These are phyloP conservation scores for Acronicta leporina DNA, from an alignment of 2,888 invertebrate genomes.

Conservation along the genomic window DNA sequence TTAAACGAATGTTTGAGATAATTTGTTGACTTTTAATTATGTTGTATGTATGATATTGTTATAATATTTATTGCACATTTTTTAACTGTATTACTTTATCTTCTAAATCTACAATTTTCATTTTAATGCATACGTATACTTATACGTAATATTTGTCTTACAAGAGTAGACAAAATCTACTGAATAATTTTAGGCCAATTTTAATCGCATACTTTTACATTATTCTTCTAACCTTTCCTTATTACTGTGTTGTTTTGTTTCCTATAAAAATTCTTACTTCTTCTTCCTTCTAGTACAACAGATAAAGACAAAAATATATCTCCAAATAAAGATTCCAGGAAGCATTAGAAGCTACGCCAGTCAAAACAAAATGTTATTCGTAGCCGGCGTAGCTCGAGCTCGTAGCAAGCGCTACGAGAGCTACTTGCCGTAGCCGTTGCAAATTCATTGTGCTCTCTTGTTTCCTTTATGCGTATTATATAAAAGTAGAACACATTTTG, in stretches of 20 bases:
- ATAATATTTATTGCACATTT: no score
- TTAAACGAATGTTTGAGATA: constrained; percentile 15
- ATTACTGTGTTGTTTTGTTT: no score
- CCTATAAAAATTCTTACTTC: no score
- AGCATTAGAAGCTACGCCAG: constrained; percentile 22
- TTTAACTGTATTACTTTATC: no score
- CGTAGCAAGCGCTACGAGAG: constrained; percentile 53
- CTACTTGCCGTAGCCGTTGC: constrained; percentile 44
- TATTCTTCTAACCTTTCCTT: no score
- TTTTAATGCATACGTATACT: no score
- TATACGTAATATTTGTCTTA: no score
- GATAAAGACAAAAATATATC: constrained; percentile 33
- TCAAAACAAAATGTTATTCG: constrained; percentile 46
- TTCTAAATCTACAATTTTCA: no score
- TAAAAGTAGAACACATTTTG: constrained; percentile 44
- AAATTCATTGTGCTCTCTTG: constrained; percentile 52
- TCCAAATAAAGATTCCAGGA: constrained; percentile 20
- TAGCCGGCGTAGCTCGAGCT: constrained; percentile 39
- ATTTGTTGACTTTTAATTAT: not conserved
- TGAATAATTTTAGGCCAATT: no score
- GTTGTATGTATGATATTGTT: no score
- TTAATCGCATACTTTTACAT: no score
- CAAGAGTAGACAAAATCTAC: no score
- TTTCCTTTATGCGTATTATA: constrained; percentile 52
- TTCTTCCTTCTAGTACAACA: not conserved